A percentile compares a stretch with the other conserved stretches of the same genome.
Evolutionary conservation across 1,140 invertebrate genomes (phyloP).

Genomic region (Trialeurodes vaporariorum): DNA sequence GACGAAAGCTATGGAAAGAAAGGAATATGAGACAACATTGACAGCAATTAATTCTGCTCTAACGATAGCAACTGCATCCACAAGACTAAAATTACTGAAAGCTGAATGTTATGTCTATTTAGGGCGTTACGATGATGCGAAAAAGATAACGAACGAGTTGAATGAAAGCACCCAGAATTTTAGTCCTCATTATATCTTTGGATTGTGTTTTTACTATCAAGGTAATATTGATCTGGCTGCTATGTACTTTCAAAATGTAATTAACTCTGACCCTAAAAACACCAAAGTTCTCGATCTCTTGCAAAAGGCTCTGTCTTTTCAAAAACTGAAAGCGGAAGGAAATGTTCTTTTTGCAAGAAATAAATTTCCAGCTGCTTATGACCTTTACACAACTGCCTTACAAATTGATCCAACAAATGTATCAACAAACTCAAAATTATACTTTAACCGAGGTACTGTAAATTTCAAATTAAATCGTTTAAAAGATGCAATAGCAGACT

Average conservation of each 20-base stretch:
- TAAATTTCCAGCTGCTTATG: slow-evolving; percentile 63
- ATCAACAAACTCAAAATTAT: slow-evolving; percentile 79
- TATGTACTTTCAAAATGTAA: slow-evolving; percentile 79
- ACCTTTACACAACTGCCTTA: slow-evolving; percentile 73
- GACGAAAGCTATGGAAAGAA: background rate
- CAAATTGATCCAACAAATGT: slow-evolving; percentile 72
- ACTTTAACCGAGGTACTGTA: slow-evolving; percentile 79
- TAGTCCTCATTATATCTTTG: slow-evolving; percentile 83
- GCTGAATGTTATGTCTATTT: slow-evolving; percentile 74
- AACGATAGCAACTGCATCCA: slow-evolving; percentile 42
- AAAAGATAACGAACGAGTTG: slow-evolving; percentile 65
- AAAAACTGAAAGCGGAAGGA: slow-evolving; percentile 83
- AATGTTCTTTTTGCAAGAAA: slow-evolving; percentile 73
- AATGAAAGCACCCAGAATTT: slow-evolving; percentile 62
- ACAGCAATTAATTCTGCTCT: background rate
- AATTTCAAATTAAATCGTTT: slow-evolving; percentile 49
- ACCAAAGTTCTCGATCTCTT: slow-evolving; percentile 70
- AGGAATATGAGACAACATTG: background rate
- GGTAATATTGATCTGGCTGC: slow-evolving; percentile 67
- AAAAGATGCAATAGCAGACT: slow-evolving; percentile 74
- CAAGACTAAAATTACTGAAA: slow-evolving; percentile 67
- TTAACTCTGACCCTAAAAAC: slow-evolving; percentile 81
- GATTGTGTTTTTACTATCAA: slow-evolving; percentile 81
- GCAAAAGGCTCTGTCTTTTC: slow-evolving; percentile 69
- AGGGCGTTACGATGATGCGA: slow-evolving; percentile 66